Conservation (phyloP, 37 sponge, comb jelly and placozoan species). For the Haliclona indistincta region DNA sequence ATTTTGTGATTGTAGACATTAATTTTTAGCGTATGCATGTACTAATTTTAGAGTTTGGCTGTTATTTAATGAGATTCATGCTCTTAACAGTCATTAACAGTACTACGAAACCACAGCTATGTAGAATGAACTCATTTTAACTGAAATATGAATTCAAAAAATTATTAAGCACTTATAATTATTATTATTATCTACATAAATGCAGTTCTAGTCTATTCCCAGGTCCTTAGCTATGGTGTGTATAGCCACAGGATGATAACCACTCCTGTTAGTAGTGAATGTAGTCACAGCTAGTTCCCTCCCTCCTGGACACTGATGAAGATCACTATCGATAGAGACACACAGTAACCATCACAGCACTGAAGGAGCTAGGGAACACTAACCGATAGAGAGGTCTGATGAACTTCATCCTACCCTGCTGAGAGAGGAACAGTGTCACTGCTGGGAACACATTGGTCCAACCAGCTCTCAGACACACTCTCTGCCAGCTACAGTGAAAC, state of each 20-base stretch:
- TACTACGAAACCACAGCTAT: no score
- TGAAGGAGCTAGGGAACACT: not conserved
- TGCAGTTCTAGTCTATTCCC: slow-evolving; percentile 20
- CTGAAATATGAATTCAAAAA: no score
- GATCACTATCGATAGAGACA: slow-evolving; percentile 19
- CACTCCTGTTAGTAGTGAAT: slow-evolving; percentile 28
- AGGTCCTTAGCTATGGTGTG: slow-evolving; percentile 63
- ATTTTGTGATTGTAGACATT: no score
- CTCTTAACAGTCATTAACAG: no score
- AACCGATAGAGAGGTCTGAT: slow-evolving; percentile 76
- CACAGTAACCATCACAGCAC: not conserved
- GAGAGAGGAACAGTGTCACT: slow-evolving; percentile 63
- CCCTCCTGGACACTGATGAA: slow-evolving; percentile 44
- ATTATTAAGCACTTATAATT: no score
- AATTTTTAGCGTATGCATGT: no score
- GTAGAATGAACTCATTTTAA: no score
- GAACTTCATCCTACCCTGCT: slow-evolving; percentile 92
- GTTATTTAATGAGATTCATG: no score
- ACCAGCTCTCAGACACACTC: slow-evolving; percentile 61
- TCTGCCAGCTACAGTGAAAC: slow-evolving; percentile 62
- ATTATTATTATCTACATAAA: no score
- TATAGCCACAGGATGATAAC: slow-evolving; percentile 67
- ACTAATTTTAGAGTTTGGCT: no score
- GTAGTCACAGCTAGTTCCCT: slow-evolving; percentile 50
- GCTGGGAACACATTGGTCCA: slow-evolving; percentile 45